Evolutionary conservation across 2,113 vertebrate genomes (phyloP).

Genomic region (Tursiops truncatus): DNA sequence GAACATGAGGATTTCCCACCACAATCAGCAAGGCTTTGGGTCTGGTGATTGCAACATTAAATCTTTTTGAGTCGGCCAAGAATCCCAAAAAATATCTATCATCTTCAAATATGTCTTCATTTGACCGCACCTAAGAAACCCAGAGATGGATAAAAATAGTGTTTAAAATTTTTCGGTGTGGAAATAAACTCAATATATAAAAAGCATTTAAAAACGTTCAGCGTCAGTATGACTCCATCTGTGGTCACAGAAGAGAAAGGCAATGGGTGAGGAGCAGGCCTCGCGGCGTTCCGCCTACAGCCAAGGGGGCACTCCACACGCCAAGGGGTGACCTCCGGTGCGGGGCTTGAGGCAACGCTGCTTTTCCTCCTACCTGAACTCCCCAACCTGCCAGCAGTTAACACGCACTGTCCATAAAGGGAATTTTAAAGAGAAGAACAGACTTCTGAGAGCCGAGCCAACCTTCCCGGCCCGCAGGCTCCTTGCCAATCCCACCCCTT

Average conservation of each 20-base stretch:
- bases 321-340: not conserved
- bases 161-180: not conserved
- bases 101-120: conserved; percentile 81
- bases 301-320: not conserved
- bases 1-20: conserved; percentile 94
- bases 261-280: not conserved
- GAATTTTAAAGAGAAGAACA: not conserved
- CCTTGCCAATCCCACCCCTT: not conserved
- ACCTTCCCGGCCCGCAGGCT: not conserved
- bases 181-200: not conserved
- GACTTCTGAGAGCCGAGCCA: not conserved
- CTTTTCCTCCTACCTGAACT: not conserved
- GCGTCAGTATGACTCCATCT: not conserved
- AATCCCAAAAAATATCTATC: conserved; percentile 90
- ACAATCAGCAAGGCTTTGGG: conserved; percentile 94
- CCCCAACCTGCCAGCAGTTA: not conserved
- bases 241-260: too few relatives aligned
- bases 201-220: not conserved
- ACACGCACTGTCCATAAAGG: not conserved
- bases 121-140: conserved; percentile 91
- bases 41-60: conserved; percentile 96
- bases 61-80: conserved; percentile 93
- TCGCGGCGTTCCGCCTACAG: rapidly evolving
- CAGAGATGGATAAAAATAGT: not conserved
- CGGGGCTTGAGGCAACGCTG: not conserved